Evolutionary conservation across 1,140 invertebrate genomes (phyloP).

Genomic region (Oppia nitens): DNA sequence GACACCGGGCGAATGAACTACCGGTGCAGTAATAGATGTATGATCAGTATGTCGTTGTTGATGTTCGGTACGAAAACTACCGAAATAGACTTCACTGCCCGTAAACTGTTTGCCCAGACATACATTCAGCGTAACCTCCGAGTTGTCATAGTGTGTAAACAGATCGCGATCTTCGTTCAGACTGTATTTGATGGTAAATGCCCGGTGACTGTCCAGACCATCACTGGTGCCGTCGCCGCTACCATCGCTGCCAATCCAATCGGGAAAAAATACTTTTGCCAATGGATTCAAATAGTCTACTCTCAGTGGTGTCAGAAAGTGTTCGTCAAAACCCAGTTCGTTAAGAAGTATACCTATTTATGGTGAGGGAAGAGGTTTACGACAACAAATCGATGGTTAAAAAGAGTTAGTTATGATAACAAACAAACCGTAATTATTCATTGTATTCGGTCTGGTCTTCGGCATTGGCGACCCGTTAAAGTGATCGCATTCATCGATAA

Average conservation of each 20-base stretch:
- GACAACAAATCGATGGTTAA: constrained; percentile 32
- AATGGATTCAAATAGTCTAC: constrained; percentile 28
- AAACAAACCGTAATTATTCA: constrained; percentile 34
- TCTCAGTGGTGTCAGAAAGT: constrained; percentile 27
- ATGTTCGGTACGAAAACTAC: constrained; percentile 26
- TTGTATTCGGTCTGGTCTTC: constrained; percentile 32
- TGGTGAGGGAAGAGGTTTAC: constrained; percentile 26
- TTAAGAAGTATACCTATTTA: constrained; percentile 30
- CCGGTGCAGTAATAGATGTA: constrained; percentile 14
- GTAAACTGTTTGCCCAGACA: constrained; percentile 26
- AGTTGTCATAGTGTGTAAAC: constrained; percentile 32
- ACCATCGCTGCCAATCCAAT: constrained; percentile 25
- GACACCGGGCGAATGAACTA: constrained; percentile 22
- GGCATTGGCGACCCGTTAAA: constrained; percentile 30
- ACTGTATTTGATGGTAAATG: constrained; percentile 32
- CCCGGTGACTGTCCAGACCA: constrained; percentile 32
- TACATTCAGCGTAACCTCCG: constrained; percentile 33
- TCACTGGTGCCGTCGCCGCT: too few relatives aligned
- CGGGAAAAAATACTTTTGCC: constrained; percentile 27
- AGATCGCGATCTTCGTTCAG: constrained; percentile 29
- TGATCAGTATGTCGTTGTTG: constrained; percentile 7
- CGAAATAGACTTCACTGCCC: constrained; percentile 31
- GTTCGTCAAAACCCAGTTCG: constrained; percentile 31
- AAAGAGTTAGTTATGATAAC: constrained; percentile 25
- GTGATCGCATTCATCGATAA: constrained; percentile 29